These are phyloP conservation scores for Apostichopus parvimensis DNA, from an alignment of 35 echinoderm and acorn worm species.

Conservation along the genomic window DNA sequence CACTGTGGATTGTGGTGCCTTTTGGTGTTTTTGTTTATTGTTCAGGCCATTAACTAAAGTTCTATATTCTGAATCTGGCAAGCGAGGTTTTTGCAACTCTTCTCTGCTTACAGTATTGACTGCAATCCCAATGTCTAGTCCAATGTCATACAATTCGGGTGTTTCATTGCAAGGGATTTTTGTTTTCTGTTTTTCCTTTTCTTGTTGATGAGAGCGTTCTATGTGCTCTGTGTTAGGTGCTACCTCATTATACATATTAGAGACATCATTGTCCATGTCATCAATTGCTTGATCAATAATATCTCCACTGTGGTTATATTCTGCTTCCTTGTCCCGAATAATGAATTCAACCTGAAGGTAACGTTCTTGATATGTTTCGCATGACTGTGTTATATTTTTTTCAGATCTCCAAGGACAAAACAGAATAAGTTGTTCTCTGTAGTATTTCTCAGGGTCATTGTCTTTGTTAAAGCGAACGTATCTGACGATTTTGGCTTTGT, in stretches of 20 bases:
- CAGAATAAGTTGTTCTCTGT: conserved; percentile 52
- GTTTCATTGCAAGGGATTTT: background rate
- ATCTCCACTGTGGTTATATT: background rate
- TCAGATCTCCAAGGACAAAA: conserved; percentile 46
- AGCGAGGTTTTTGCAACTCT: conserved; percentile 21
- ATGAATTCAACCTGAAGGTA: background rate
- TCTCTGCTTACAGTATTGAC: conserved; percentile 8
- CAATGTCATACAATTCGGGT: background rate
- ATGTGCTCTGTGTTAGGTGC: conserved; percentile 54
- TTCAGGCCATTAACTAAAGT: conserved; percentile 33
- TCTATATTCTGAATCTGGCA: conserved; percentile 36
- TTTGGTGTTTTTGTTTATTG: conserved; percentile 39
- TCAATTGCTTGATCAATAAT: conserved; percentile 21
- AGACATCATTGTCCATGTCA: conserved; percentile 4
- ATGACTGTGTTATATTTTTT: background rate
- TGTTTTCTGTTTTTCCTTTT: background rate
- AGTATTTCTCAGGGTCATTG: conserved; percentile 54
- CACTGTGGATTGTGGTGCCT: conserved; percentile 42
- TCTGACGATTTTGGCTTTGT: conserved; percentile 35
- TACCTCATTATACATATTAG: background rate
- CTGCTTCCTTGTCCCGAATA: background rate
- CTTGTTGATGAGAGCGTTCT: background rate
- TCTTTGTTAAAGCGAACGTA: conserved; percentile 46
- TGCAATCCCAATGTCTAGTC: conserved; percentile 28
- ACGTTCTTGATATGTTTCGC: conserved; percentile 5